A percentile compares a stretch with the other conserved stretches of the same genome.
Evolutionary conservation across 1,140 invertebrate genomes (phyloP).

Genomic region (Drosophila arizonae): DNA sequence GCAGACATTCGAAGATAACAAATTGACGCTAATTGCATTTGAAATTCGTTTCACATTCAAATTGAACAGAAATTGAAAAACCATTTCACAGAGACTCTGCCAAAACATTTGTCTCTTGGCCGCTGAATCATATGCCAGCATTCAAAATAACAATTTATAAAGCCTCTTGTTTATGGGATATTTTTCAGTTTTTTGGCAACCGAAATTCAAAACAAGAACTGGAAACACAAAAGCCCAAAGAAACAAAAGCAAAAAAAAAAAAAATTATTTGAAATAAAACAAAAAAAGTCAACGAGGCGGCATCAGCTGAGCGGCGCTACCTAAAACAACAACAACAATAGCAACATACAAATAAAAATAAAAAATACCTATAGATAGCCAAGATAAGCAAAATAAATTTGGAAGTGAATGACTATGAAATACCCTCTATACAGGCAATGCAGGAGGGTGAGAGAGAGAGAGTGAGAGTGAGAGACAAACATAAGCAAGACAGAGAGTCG

Average conservation of each 20-base stretch:
- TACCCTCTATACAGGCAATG: not conserved
- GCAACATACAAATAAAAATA: constrained; percentile 9
- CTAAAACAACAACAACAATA: constrained; percentile 21
- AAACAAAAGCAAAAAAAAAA: not conserved
- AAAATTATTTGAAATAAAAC: not conserved
- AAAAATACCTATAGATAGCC: constrained; percentile 22
- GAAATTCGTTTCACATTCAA: constrained; percentile 26
- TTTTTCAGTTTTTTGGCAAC: constrained; percentile 26
- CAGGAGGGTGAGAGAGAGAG: too few species aligned
- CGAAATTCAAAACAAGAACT: constrained; percentile 34
- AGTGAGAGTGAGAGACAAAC: too few species aligned
- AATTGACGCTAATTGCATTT: constrained; percentile 70
- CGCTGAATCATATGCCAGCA: constrained; percentile 38
- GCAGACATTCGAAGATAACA: constrained; percentile 43
- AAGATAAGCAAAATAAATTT: constrained; percentile 7
- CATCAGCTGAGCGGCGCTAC: constrained; percentile 58
- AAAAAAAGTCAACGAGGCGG: constrained; percentile 28
- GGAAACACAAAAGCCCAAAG: constrained; percentile 24
- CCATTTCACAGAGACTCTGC: constrained; percentile 5
- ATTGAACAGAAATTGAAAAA: constrained; percentile 2
- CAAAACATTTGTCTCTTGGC: too few species aligned
- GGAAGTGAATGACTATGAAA: not conserved
- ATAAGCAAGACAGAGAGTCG: too few species aligned
- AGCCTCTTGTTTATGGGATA: constrained; percentile 15
- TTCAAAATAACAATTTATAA: constrained; percentile 6